A percentile compares a stretch with the other conserved stretches of the same genome.
Conservation (phyloP, 2,888 invertebrate genomes). For the Drosophila austrosaltans region DNA sequence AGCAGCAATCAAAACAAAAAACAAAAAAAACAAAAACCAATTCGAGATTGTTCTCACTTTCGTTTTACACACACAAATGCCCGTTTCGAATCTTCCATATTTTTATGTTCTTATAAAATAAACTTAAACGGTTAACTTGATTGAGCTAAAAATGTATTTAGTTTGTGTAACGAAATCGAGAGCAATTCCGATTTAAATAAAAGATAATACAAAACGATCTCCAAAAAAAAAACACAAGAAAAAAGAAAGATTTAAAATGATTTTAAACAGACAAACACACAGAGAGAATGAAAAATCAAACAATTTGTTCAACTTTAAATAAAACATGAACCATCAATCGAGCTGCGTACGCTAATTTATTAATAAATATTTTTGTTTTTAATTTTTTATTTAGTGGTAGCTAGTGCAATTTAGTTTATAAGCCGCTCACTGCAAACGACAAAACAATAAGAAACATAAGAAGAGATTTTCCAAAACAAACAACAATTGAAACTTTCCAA, state of each 20-base stretch:
- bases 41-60: constrained; percentile 30
- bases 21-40: constrained; percentile 32
- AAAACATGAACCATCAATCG: constrained; percentile 15
- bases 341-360: constrained; percentile 71
- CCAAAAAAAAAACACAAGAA: constrained; percentile 50
- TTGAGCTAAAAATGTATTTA: background rate
- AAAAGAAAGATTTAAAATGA: constrained; percentile 45
- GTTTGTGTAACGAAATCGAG: constrained; percentile 28
- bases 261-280: constrained; percentile 35
- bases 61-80: background rate
- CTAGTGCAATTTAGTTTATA: constrained; percentile 82
- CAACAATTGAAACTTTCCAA: constrained; percentile 20
- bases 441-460: constrained; percentile 17
- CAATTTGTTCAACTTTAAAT: constrained; percentile 45
- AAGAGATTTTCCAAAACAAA: constrained; percentile 11
- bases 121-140: background rate
- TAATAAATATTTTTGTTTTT: constrained; percentile 74
- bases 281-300: constrained; percentile 36
- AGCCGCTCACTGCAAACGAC: constrained; percentile 41
- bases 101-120: background rate
- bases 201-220: constrained; percentile 65
- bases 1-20: constrained; percentile 29
- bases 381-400: constrained; percentile 82
- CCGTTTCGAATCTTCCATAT: background rate
- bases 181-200: constrained; percentile 32